Evolutionary conservation across 2,888 invertebrate genomes (phyloP), one percentile per base, ranked within the genome.

Genomic region (Caenorhabditis wallacei): DNA sequence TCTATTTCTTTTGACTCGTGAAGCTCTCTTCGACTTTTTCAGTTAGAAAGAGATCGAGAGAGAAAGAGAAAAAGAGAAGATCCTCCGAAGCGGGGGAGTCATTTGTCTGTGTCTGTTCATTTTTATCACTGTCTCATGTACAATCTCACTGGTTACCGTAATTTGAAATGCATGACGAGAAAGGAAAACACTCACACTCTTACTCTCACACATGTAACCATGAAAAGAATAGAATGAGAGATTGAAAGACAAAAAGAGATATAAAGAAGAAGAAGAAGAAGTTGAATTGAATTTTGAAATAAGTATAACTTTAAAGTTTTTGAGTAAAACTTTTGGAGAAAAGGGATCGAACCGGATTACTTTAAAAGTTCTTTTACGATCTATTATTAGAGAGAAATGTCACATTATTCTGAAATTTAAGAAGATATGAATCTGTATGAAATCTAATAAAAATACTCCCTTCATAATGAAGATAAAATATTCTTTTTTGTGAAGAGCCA

Each of bases 91-190:
- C 59, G 72, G 66, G 59, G 72, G 72, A 59, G 59, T 71, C 71
- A 71, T 48, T 64, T 48, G 24, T 75, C 66, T 48, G 56, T 18
- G 63, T 74, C 74, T 71, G 51, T 57, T 24, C 18, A 22, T 16
- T 30, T 11, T 53, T 51, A 43, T 40, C 51, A 40, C 37, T 35
- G 80, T 37, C 59, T 74, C 40, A 43, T 8, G 71, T 51, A 40
- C 66, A 71, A 53, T 71, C 59, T 80, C 59, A 40, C 35, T 56
- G 64, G 56, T 76, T 82, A 82, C 82, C 82, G 76, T 82, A 82
- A 76, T 82, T 82, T 76, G 71, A 82, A 82, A 82, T 82, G 82
- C 82, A 82, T 82, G 82, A 71, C 76, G 75, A 40, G 43, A 53
- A 53, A 37, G 43, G 20, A 76, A 82, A 70, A 82, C 76, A 82